Evolutionary conservation across 35 echinoderm and acorn worm species (phyloP).

Genomic region (Hemicentrotus pulcherrimus): DNA sequence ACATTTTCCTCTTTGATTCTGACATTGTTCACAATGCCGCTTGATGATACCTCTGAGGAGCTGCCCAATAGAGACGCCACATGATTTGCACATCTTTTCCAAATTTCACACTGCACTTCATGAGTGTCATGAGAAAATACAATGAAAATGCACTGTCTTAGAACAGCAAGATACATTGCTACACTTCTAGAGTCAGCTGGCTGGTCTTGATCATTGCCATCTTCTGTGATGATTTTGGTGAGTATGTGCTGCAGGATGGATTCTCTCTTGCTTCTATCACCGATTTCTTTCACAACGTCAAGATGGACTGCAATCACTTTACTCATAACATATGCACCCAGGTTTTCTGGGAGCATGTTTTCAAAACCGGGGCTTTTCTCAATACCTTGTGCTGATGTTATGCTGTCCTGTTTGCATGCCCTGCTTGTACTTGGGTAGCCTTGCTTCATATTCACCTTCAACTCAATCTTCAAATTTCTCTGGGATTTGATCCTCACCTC

Average conservation of each 20-base stretch:
- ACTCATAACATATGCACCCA: not conserved
- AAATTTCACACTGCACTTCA: not conserved
- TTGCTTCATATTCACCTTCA: not conserved
- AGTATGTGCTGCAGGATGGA: not conserved
- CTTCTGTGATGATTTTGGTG: not conserved
- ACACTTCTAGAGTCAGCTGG: not conserved
- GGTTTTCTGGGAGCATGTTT: not conserved
- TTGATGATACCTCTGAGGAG: not conserved
- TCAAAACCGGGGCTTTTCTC: not conserved
- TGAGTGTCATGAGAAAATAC: slow-evolving; percentile 1
- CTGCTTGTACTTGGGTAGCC: not conserved
- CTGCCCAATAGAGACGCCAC: not conserved
- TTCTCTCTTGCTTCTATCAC: not conserved
- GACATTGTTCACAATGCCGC: not conserved
- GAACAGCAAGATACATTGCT: not conserved
- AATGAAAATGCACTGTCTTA: not conserved
- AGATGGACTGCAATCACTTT: not conserved
- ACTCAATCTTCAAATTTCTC: not conserved
- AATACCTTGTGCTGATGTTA: not conserved
- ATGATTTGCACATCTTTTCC: not conserved
- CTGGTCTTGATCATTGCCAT: not conserved
- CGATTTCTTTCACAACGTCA: not conserved
- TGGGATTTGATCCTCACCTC: not conserved
- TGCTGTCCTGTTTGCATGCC: not conserved
- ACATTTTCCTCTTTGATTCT: not conserved